Evolutionary conservation across 2,888 invertebrate genomes (phyloP), one percentile per base, ranked within the genome.

Genomic region (Lottia scabra): DNA sequence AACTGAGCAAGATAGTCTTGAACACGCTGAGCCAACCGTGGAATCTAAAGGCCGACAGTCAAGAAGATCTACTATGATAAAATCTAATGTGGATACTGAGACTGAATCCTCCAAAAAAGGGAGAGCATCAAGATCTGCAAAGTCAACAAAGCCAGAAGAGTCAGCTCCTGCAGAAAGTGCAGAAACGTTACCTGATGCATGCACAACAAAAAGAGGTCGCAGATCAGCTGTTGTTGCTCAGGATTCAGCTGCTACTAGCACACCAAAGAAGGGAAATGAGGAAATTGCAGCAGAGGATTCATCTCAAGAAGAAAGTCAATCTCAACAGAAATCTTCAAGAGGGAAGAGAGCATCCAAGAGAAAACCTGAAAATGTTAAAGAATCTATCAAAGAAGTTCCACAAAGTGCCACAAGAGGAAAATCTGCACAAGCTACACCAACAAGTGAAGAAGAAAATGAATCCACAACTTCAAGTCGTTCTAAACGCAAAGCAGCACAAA

Each of bases 161-260:
- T 23, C 30, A 19, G 27, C 63, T 23, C 19, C 16, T 0, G 19
- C 15, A 43, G 23, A 64, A 16, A 56, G 2, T 62, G 43, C 16
- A 48, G 23, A 38, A 19, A 13, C 8, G 16, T 26, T 30, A 38
- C 38, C 38, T 38, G 38, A 23, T 23, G 26, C 2, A 67, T 48
- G 26, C 13, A 44, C 26, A 64, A 67, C 26, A 26, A 68, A 65
- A 68, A 64, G 65, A 65, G 71, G 70, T 12, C 76, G 75, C 19
- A 68, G 70, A 66, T 76, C 75, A 65, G 67, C 74, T 46, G 67
- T 70, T 10, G 65, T 68, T 64, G 69, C 78, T 13, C 46, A 68
- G 68, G 65, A 72, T 67, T 73, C 74, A 68, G 27, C 27, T n/a
- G 16, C 44, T 27, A 10, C 12, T 16, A 44, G 2, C 5, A 19